Conservation (phyloP, 2,888 invertebrate genomes). For the Macrophya alboannulata region DNA sequence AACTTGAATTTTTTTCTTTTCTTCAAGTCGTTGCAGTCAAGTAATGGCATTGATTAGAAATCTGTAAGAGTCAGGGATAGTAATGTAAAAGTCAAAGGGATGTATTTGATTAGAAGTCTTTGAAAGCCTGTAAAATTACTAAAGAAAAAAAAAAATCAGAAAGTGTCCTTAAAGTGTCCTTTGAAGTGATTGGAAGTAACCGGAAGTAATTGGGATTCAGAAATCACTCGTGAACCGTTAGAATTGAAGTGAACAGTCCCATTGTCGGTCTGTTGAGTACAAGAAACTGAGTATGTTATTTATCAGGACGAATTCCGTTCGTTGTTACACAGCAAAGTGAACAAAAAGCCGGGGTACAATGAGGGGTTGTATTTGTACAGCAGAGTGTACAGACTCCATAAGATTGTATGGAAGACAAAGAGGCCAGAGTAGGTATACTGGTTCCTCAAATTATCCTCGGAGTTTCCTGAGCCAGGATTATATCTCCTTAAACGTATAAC, state of each 20-base stretch:
- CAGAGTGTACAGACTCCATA: background rate
- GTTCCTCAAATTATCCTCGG: slow-evolving; percentile 7
- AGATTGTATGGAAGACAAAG: background rate
- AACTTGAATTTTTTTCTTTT: too few relatives aligned
- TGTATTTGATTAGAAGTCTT: background rate
- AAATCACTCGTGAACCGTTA: background rate
- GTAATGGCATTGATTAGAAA: background rate
- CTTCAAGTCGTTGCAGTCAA: too few relatives aligned
- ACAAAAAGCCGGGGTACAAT: background rate
- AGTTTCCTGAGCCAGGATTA: slow-evolving; percentile 45
- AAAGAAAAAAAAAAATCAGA: background rate
- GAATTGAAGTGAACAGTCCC: background rate
- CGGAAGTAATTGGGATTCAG: background rate
- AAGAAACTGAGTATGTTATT: background rate
- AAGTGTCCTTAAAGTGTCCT: background rate
- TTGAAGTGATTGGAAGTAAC: background rate
- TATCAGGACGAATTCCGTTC: background rate
- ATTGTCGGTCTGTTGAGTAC: background rate
- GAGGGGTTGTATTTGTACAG: background rate
- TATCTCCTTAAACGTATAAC: slow-evolving; percentile 35
- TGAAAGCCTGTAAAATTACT: background rate
- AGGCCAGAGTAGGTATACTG: background rate
- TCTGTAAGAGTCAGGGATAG: background rate
- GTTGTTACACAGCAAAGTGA: background rate
- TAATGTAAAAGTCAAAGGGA: background rate